Evolutionary conservation across 2,888 invertebrate species (phyloP), one percentile per base, ranked within the genome.

Genomic region (Andrena bicolor): DNA sequence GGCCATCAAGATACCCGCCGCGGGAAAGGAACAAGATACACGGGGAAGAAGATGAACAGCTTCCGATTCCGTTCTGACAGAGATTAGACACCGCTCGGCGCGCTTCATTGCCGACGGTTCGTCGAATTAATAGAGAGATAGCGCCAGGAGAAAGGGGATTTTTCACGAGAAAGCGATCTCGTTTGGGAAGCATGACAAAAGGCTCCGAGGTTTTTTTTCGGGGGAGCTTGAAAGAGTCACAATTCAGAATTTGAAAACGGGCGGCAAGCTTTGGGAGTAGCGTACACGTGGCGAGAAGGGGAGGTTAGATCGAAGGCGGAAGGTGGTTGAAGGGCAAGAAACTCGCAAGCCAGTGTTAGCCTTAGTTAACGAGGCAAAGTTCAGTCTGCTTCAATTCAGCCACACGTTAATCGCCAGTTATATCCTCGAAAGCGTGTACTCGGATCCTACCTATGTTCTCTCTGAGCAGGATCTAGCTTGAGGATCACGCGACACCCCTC

Each of bases 401-500:
- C 64, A 49, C 66, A 74, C 69, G 87, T 89, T 90, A 86, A 84
- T 86, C 76, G 81, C 60, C 60, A 60, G 66, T 76, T 64, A 83
- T 80, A 28, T 82, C 73, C 70, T 30, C 48, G 20, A n/a, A 74
- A 68, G 23, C 60, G 65, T 20, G 65, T 61, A 63, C 72, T 72
- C 71, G 63, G 66, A 80, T 77, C 84, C 81, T 87, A 90, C 90
- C 90, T 90, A 90, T 79, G 83, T 88, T 84, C 83, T 75, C 73
- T 61, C 76, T 73, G 66, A 66, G 60, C 85, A 65, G 68, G 58
- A 72, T 78, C 68, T 80, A 84, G 82, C 76, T 80, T 53, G 85
- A 86, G 71, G 80, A 85, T 75, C 72, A 51, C 84, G 65, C 63
- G 77, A 69, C 82, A 80, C 77, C 65, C 81, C 70, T 82, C 82